These are phyloP conservation scores for Synergus japonicus DNA, from an alignment of 2,888 invertebrate species.

Conservation along the genomic window DNA sequence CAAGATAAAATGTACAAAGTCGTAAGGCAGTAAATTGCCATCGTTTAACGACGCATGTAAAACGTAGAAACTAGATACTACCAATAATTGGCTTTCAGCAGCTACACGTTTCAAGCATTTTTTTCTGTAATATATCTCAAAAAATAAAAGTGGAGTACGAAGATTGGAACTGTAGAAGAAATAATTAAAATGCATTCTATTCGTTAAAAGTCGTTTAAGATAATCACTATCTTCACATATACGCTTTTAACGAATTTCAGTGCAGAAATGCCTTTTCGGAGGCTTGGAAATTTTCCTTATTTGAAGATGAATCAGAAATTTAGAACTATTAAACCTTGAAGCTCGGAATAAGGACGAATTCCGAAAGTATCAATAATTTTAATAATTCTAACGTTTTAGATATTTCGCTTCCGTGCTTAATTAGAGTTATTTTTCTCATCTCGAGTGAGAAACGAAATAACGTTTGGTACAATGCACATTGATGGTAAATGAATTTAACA, in stretches of 20 bases:
- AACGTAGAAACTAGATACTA: neutral
- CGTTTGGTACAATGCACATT: neutral
- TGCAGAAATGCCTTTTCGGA: neutral
- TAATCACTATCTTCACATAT: constrained; percentile 8
- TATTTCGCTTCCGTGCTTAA: neutral
- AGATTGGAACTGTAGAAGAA: neutral
- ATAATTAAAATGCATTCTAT: constrained; percentile 16
- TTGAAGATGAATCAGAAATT: neutral
- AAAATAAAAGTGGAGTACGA: neutral
- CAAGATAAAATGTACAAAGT: neutral
- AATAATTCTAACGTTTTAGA: neutral
- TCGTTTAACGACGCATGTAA: constrained; percentile 8
- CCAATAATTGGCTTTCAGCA: neutral
- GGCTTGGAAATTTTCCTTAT: neutral
- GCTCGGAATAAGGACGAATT: neutral
- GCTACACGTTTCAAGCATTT: neutral
- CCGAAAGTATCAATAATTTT: neutral
- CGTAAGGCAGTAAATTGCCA: neutral
- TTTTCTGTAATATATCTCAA: neutral
- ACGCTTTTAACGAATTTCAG: neutral
- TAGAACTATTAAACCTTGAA: neutral
- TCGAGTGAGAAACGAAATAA: neutral
- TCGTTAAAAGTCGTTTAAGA: constrained; percentile 27
- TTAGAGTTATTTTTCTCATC: neutral
- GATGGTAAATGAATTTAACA: neutral